A percentile compares a stretch with the other conserved stretches of the same genome.
phyloP scores from a whole-genome alignment of 2,113 vertebrate genomes.

The Neolamprologus falcicula region DNA sequence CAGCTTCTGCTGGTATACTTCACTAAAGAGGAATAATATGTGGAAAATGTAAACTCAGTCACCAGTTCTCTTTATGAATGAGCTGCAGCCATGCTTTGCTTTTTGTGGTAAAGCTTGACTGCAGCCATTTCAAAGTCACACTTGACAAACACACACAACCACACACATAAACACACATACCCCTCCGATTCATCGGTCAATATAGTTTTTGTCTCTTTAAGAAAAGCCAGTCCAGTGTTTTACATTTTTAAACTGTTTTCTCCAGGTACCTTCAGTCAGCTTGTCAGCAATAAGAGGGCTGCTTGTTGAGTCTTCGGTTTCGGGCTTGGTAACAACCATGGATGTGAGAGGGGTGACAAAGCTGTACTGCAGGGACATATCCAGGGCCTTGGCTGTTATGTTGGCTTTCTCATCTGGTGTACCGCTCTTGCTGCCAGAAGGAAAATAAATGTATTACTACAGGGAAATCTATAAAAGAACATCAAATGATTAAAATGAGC shows the following conservation, averaged over 20 bases:
- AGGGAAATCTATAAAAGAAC: background rate
- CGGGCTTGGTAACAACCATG: slow-evolving; percentile 88
- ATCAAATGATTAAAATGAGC: background rate
- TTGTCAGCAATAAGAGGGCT: slow-evolving; percentile 77
- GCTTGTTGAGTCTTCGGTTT: slow-evolving; percentile 18
- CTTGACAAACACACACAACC: too few relatives aligned
- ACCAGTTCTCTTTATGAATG: background rate
- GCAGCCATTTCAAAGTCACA: background rate
- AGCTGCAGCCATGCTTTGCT: background rate
- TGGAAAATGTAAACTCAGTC: background rate
- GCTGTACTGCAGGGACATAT: slow-evolving; percentile 79
- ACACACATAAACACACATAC: too few relatives aligned
- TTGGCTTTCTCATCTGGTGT: slow-evolving; percentile 53
- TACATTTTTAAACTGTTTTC: background rate
- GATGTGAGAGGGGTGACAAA: slow-evolving; percentile 65
- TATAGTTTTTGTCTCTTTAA: too few relatives aligned
- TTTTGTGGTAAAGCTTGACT: background rate
- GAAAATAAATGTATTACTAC: background rate
- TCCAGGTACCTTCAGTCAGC: slow-evolving; percentile 69
- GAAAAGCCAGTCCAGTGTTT: too few relatives aligned
- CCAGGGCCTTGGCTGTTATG: slow-evolving; percentile 67
- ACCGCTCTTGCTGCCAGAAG: slow-evolving; percentile 67
- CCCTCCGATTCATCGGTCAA: too few relatives aligned
- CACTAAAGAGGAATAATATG: background rate
- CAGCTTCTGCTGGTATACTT: background rate